These are phyloP conservation scores for Argyra leucocephala DNA, from an alignment of 2,888 invertebrate species.

Conservation along the genomic window DNA sequence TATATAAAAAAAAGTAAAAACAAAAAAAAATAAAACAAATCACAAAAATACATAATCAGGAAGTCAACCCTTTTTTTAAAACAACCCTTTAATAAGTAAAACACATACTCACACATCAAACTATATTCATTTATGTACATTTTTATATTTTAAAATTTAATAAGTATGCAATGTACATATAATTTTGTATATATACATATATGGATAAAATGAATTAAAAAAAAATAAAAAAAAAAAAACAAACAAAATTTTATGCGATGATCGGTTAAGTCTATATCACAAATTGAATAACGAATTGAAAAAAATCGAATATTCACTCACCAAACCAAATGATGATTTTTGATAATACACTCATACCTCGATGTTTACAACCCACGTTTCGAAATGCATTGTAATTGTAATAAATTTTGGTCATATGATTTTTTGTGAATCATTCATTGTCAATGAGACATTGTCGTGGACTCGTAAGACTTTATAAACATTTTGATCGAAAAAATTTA, in stretches of 20 bases:
- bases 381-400: no score
- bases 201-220: neutral
- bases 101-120: no score
- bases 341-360: no score
- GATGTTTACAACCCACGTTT: no score
- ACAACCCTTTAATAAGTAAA: neutral
- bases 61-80: constrained; percentile 2
- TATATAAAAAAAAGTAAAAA: neutral
- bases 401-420: no score
- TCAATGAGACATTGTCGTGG: no score
- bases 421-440: no score
- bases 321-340: neutral
- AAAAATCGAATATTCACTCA: neutral
- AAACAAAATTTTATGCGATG: neutral
- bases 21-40: neutral
- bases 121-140: no score
- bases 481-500: no score
- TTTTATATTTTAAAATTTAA: neutral
- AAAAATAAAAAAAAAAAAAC: neutral
- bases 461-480: no score
- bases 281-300: constrained; percentile 7
- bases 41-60: neutral
- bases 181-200: neutral
- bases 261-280: constrained; percentile 8
- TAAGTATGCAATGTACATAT: neutral